Conservation (phyloP, 2,113 vertebrate species). For the Campylorhamphus procurvoides region DNA sequence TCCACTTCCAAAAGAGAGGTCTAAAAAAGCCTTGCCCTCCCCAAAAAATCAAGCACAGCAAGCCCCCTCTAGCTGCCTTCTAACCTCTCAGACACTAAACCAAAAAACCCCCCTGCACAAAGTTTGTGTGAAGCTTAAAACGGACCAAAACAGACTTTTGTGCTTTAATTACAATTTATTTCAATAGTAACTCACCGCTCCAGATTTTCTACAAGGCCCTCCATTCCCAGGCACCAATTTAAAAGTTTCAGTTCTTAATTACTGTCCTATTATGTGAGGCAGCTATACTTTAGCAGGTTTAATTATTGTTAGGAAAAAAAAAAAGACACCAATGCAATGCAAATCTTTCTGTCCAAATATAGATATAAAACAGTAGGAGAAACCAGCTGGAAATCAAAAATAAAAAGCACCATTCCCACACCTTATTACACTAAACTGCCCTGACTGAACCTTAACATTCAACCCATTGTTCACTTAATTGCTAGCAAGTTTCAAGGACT, state of each 20-base stretch:
- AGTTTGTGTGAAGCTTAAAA: background rate
- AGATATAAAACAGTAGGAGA: background rate
- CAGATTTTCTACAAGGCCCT: background rate
- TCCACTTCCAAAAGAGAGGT: background rate
- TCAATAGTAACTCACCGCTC: background rate
- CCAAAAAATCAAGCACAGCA: background rate
- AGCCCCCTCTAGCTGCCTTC: background rate
- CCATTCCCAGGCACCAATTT: background rate
- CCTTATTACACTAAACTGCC: slow-evolving; percentile 19
- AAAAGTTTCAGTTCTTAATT: background rate
- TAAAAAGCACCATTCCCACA: background rate
- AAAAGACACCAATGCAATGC: background rate
- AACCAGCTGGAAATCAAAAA: background rate
- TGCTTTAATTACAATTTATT: background rate
- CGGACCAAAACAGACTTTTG: background rate
- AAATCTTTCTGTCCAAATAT: background rate
- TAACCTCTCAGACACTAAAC: background rate
- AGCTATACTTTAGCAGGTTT: background rate
- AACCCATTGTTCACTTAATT: slow-evolving; percentile 53
- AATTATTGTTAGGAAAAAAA: background rate
- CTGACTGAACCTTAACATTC: slow-evolving; percentile 36
- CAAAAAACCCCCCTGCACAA: background rate
- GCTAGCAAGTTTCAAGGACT: slow-evolving; percentile 54
- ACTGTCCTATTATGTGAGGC: background rate
- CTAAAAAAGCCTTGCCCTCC: background rate